Evolutionary conservation across 2,113 vertebrate genomes (phyloP), one percentile per base, ranked within the genome.

Genomic region (Coptodon bakossiorum): DNA sequence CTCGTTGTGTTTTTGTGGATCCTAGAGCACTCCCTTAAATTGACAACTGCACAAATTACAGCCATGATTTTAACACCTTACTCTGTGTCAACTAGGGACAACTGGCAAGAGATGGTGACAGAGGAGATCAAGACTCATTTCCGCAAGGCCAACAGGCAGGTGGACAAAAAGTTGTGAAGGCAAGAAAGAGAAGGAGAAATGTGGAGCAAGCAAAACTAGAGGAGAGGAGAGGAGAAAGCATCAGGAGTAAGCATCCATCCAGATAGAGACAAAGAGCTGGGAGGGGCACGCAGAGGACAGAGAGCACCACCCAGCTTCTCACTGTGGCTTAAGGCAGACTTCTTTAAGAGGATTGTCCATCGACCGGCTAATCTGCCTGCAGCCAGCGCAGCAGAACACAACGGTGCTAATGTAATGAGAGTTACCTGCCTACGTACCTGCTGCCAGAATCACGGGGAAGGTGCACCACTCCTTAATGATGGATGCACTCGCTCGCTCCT

Each of bases 41-140:
- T 5, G 80, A 9, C 14, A 24, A 36, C 17, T 54, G 5, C 73
- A 16, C 36, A 29, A 81, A 45, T 52, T 27, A 6, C 17, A 57
- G 10, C 3, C 34, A 13, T 14, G 17, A 31, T 40, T n/a, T 10
- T 81, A 88, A 91, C 73, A 80, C 19, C 7, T 17, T 4, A 1
- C 34, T 91, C 29, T 87, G 34, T 86, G 1, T 88, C 79, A 91
- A 73, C 22, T 88, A 99, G 98, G 83, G 96, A 96, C 63, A 96
- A 96, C 85, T 98, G 97, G 98, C 96, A 97, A 88, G 95, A 96
- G 10, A 90, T 94, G 81, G 95, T 98, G 93, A 97, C 97, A 14
- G 96, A 96, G 71, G 98, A 98, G 96, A 96, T 99, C 90, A 98
- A 96, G 93, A 76, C 54, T n/a, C 95, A 96, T 85, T 97, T 99